Base-by-base conservation (phyloP, 1,140 invertebrate genomes). In the Drosophila ohnishii region DNA sequence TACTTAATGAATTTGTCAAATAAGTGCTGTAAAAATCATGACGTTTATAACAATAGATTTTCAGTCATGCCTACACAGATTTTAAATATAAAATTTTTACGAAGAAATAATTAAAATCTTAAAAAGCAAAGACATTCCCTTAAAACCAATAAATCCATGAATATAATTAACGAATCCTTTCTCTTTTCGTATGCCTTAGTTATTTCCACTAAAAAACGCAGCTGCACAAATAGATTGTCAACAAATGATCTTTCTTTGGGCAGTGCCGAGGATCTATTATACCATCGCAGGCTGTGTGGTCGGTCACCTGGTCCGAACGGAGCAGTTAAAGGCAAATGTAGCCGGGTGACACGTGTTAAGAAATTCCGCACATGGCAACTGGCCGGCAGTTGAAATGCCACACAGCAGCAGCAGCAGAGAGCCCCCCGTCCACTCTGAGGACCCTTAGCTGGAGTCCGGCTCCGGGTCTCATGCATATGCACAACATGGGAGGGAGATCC, bases 321-420 rank as follows among this genome's bases (percentile, higher is more conserved):
- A 22, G 59, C 32, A 66, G 60, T 57, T 66, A 53, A 67, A 64
- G 50, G 67, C 65, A 86, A 82, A 76, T 84, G 80, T 59, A 64
- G 50, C 72, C 62, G n/a, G 40, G 62, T 87, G 82, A 86, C 82
- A 86, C 82, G 82, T 86, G 83, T 86, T 86, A 65, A 83, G 79
- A 79, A 71, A 86, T 86, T 82, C 82, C 79, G 63, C 83, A 82
- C 79, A 86, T 87, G 71, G 71, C 79, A 78, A 78, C 67, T 76
- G 59, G 53, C 37, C 34, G 59, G 69, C 60, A 77, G 63, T 81
- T 78, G 78, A 82, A 78, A 85, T 85, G 79, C 82, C 82, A 83
- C 82, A 86, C 82, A 86, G 83, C 78, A 79, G 76, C 75, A 35
- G 22, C 82, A 86, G 83, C 78, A 79, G 76, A 35, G 22, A 22